Evolutionary conservation across 1,140 invertebrate species (phyloP).

Genomic region (Drosophila tani): DNA sequence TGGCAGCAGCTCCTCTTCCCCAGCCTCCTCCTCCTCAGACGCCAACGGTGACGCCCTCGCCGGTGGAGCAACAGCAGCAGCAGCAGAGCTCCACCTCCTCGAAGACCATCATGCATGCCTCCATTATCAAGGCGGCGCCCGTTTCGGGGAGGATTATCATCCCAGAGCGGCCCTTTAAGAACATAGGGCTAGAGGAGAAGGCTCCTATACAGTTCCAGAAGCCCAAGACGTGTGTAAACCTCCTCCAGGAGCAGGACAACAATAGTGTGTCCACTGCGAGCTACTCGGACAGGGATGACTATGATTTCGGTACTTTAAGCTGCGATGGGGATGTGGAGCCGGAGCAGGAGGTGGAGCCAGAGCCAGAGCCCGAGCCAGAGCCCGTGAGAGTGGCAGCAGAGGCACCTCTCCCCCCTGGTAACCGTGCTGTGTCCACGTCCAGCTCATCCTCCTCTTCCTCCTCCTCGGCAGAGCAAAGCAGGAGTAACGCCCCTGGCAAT

Average conservation of each 20-base stretch:
- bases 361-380: slow-evolving; percentile 7
- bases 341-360: slow-evolving; percentile 15
- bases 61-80: slow-evolving; percentile 40
- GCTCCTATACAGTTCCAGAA: slow-evolving; percentile 79
- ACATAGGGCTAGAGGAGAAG: slow-evolving; percentile 82
- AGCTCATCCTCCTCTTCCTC: slow-evolving; percentile 56
- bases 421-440: slow-evolving; percentile 30
- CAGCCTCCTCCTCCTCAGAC: too few species aligned
- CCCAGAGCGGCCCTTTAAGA: slow-evolving; percentile 81
- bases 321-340: slow-evolving; percentile 66
- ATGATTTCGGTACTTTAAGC: slow-evolving; percentile 81
- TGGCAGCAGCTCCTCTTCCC: background rate
- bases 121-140: slow-evolving; percentile 63
- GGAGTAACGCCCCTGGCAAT: background rate
- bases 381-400: slow-evolving; percentile 12
- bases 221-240: slow-evolving; percentile 69
- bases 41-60: background rate
- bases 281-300: slow-evolving; percentile 84
- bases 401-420: background rate
- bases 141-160: slow-evolving; percentile 71
- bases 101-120: slow-evolving; percentile 85
- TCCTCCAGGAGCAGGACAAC: slow-evolving; percentile 76
- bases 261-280: slow-evolving; percentile 81
- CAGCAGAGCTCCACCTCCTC: slow-evolving; percentile 77
- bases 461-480: slow-evolving; percentile 31